Evolutionary conservation across 2,888 invertebrate genomes (phyloP).

Genomic region (Eristalinus sepulchralis): DNA sequence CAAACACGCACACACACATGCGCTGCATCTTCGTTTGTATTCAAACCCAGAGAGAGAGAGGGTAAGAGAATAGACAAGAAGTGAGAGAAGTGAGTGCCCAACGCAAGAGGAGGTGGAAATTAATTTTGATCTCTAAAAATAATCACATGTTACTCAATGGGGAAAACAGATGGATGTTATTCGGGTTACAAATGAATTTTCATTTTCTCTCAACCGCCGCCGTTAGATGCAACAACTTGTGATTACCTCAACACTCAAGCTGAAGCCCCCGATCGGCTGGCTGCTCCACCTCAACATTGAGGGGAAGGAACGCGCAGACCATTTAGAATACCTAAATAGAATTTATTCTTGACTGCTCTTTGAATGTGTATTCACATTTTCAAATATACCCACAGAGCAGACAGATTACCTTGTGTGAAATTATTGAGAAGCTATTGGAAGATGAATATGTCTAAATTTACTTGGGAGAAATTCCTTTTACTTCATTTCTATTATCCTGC

Average conservation of each 20-base stretch:
- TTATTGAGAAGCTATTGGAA: neutral
- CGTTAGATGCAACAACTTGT: neutral
- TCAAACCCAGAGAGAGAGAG: neutral
- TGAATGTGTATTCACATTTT: too few relatives aligned
- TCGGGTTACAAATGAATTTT: constrained; percentile 44
- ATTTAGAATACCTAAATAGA: neutral
- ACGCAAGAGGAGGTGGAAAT: constrained; percentile 28
- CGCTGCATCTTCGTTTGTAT: neutral
- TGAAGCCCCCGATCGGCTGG: too few relatives aligned
- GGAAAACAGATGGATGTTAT: constrained; percentile 40
- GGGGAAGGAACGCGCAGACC: neutral
- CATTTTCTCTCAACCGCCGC: constrained; percentile 21
- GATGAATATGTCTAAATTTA: neutral
- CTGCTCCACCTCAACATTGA: too few relatives aligned
- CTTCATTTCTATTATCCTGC: neutral
- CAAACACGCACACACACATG: too few relatives aligned
- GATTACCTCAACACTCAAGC: neutral
- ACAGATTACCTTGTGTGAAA: neutral
- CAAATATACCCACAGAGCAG: too few relatives aligned
- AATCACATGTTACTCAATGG: constrained; percentile 60
- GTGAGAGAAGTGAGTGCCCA: constrained; percentile 8
- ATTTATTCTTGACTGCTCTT: too few relatives aligned
- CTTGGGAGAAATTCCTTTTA: neutral
- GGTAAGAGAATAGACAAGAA: constrained; percentile 2
- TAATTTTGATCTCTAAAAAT: constrained; percentile 63